These are phyloP conservation scores for Alouatta caraya DNA, from an alignment of 2,797 vertebrate species.

Conservation along the genomic window DNA sequence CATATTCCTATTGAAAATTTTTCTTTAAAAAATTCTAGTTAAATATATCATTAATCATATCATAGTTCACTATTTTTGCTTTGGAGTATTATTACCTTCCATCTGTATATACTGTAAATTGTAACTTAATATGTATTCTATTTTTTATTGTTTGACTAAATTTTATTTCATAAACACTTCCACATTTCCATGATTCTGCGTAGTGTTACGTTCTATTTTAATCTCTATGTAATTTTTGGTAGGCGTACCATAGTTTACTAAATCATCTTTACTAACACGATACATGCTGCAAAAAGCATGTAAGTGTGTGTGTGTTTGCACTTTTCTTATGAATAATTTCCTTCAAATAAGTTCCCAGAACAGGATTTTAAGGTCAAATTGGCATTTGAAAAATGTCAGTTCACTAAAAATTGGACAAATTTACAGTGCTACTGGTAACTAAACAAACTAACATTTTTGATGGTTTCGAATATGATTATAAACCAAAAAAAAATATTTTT, in stretches of 20 bases:
- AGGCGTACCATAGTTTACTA: background rate
- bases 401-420: background rate
- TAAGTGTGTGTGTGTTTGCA: background rate
- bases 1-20: background rate
- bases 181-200: background rate
- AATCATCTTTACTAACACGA: background rate
- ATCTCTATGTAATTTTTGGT: background rate
- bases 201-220: background rate
- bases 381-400: background rate
- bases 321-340: background rate
- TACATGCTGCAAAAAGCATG: background rate
- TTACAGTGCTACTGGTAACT: background rate
- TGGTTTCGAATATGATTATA: background rate
- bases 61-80: background rate
- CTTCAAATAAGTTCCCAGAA: background rate
- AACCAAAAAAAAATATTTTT: background rate
- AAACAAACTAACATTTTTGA: background rate
- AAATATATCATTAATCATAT: background rate
- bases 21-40: background rate
- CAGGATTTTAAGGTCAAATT: background rate
- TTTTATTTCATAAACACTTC: background rate
- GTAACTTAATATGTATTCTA: background rate
- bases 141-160: background rate
- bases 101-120: background rate
- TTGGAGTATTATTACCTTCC: background rate